Conservation (phyloP, 2,113 vertebrate species). For the Monopterus albus region DNA sequence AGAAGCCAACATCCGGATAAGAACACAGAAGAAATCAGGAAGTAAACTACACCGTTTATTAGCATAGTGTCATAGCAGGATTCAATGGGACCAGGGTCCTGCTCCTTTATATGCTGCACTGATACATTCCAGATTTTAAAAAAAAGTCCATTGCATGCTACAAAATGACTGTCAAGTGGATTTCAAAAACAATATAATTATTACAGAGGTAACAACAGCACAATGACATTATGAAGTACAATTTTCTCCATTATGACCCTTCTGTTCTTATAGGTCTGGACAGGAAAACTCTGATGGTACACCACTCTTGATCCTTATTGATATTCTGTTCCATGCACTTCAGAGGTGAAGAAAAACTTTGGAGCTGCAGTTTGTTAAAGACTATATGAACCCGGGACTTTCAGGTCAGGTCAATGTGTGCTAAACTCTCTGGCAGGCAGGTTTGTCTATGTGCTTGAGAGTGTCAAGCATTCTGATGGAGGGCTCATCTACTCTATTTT, state of each 20-base stretch:
- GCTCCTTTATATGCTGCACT: not conserved
- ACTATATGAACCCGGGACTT: slow-evolving; percentile 50
- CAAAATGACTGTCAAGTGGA: slow-evolving; percentile 1
- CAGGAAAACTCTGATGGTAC: slow-evolving; percentile 29
- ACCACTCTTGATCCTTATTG: slow-evolving; percentile 47
- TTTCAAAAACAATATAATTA: slow-evolving; percentile 29
- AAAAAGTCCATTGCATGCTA: not conserved
- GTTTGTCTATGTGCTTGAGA: slow-evolving; percentile 59
- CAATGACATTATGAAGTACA: slow-evolving; percentile 26
- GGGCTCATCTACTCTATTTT: slow-evolving; percentile 37
- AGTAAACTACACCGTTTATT: not conserved
- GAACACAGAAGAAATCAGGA: not conserved
- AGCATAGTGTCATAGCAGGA: not conserved
- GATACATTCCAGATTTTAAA: not conserved
- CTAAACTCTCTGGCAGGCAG: slow-evolving; percentile 63
- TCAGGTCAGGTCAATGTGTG: slow-evolving; percentile 71
- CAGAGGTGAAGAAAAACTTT: slow-evolving; percentile 59
- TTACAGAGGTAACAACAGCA: slow-evolving; percentile 24
- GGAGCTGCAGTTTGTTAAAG: slow-evolving; percentile 65
- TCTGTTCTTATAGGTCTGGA: slow-evolving; percentile 36
- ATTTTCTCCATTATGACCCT: slow-evolving; percentile 28
- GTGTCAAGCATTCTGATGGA: slow-evolving; percentile 73
- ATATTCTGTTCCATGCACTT: slow-evolving; percentile 58
- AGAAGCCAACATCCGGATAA: not conserved
- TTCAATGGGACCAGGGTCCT: not conserved